Percentiles rank a stretch among this genome's conserved stretches.
phyloP scores from a whole-genome alignment of 2,113 vertebrate genomes.

The Sceloporus tristichus region DNA sequence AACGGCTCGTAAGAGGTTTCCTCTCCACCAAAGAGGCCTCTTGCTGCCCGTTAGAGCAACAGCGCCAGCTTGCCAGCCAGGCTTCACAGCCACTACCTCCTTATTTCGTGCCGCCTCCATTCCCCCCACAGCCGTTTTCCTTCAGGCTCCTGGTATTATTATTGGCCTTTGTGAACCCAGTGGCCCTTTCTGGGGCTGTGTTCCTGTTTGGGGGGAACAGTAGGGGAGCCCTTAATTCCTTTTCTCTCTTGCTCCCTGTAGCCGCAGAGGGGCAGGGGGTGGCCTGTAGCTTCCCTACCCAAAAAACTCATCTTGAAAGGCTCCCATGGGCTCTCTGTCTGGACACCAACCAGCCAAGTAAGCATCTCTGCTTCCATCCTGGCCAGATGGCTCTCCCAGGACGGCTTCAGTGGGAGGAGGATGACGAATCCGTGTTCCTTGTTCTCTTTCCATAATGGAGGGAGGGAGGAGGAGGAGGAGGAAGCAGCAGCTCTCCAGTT shows the following conservation, averaged over 20 bases:
- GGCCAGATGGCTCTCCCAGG: slow-evolving; percentile 53
- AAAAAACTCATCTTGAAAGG: no score
- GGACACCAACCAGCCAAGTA: slow-evolving; percentile 52
- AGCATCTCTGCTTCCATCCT: slow-evolving; percentile 19
- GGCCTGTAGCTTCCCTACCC: no score
- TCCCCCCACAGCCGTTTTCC: slow-evolving; percentile 43
- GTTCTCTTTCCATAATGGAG: slow-evolving; percentile 64
- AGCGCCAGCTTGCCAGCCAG: slow-evolving; percentile 71
- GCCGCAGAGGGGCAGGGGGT: neutral
- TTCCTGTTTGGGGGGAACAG: neutral
- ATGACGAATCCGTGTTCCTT: slow-evolving; percentile 63
- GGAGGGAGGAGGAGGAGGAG: slow-evolving; percentile 18
- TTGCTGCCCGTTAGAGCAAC: slow-evolving; percentile 75
- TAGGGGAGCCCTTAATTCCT: neutral
- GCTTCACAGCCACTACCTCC: slow-evolving; percentile 57
- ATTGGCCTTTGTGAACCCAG: slow-evolving; percentile 58
- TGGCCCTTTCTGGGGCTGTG: neutral
- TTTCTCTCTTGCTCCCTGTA: neutral
- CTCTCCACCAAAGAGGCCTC: slow-evolving; percentile 77
- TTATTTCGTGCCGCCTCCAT: slow-evolving; percentile 66
- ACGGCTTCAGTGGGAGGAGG: slow-evolving; percentile 39
- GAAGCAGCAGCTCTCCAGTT: slow-evolving; percentile 61
- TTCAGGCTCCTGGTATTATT: slow-evolving; percentile 64
- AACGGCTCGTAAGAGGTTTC: slow-evolving; percentile 81
- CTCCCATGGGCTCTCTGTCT: slow-evolving; percentile 54